Evolutionary conservation across 2,888 invertebrate species (phyloP), one percentile per base, ranked within the genome.

Genomic region (Eupeodes latifasciatus): DNA sequence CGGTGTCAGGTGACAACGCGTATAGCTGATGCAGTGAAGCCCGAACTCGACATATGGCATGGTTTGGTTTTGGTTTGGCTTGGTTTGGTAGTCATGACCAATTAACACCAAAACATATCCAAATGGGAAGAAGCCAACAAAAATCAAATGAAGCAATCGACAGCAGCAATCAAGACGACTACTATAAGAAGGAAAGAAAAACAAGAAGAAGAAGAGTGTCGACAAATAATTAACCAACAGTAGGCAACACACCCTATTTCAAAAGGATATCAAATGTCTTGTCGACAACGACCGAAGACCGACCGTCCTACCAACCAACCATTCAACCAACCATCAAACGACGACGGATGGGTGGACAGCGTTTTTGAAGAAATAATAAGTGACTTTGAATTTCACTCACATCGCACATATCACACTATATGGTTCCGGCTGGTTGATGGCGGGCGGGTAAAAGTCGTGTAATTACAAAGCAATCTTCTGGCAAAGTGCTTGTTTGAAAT

Each of bases 81-180:
- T 64, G 64, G 64, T 67, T 84, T 59, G 62, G 78, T 75, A 85
- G 88, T 79, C 88, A 85, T 78, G 81, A 88, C 85, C 88, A 88
- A 88, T 88, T 88, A 88, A 88, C 88, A 88, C 85, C 88, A 62
- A 88, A 85, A 81, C 85, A 86, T 40, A 40, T 69, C 55, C 55
- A 71, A 78, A 85, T 78, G 44, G 80, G 53, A 81, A 78, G 88
- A 84, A 85, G 85, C 85, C 88, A 88, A 88, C 81, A 85, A 88
- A 85, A 64, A 77, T 53, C 81, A 62, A 84, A 69, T 84, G 81
- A 55, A 88, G 88, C 80, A 88, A 88, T 88, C 88, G 84, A 78
- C 69, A 53, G 11, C 9, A 47, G 27, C 75, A 79, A 85, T 78
- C 78, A 64, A 86, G 69, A 86, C 27, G 27, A 27, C 27, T 27